Evolutionary conservation across 2,888 invertebrate species (phyloP).

Genomic region (Trichopoda pennipes): DNA sequence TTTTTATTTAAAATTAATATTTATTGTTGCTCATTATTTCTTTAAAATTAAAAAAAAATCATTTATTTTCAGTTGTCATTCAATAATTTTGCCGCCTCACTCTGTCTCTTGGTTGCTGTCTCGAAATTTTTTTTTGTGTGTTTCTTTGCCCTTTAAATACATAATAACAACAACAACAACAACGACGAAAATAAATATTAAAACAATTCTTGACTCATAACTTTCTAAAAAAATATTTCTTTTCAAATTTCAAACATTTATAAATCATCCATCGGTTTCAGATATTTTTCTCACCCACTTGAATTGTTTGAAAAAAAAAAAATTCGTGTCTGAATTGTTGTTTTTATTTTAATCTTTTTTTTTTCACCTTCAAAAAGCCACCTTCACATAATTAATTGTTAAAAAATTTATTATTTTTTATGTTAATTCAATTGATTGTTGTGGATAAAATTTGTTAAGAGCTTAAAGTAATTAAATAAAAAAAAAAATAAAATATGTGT

Average conservation of each 20-base stretch:
- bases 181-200: no score
- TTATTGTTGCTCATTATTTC: no score
- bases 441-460: not conserved
- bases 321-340: not conserved
- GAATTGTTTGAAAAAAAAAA: conserved; percentile 25
- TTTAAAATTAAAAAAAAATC: no score
- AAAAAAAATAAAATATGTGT: conserved; percentile 24
- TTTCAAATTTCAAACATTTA: not conserved
- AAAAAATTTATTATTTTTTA: not conserved
- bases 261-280: conserved; percentile 18
- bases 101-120: no score
- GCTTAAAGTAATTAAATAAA: not conserved
- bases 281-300: conserved; percentile 45
- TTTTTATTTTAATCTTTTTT: conserved; percentile 25
- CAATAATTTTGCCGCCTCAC: no score
- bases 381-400: conserved; percentile 59
- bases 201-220: conserved; percentile 31
- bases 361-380: conserved; percentile 52
- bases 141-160: not conserved
- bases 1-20: no score
- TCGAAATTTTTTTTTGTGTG: no score
- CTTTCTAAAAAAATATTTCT: conserved; percentile 27
- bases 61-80: no score
- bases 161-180: no score
- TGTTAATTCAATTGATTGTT: conserved; percentile 5